phyloP scores from a whole-genome alignment of 2,113 vertebrate genomes.

The Rattus rattus region DNA sequence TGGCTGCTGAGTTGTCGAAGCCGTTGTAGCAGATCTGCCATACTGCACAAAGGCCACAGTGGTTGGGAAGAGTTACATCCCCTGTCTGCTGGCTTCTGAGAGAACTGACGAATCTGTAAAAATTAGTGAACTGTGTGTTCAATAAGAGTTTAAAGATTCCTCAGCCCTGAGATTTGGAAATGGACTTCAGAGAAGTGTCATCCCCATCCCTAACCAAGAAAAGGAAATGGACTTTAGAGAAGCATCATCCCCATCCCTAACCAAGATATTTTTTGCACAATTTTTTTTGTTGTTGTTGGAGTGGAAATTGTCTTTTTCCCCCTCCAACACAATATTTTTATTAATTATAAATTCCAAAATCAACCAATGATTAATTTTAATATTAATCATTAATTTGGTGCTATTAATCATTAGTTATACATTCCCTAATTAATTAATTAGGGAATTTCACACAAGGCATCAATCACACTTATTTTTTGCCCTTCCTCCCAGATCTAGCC shows the following conservation, averaged over 20 bases:
- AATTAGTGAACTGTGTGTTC: background rate
- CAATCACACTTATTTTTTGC: background rate
- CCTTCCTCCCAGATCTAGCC: background rate
- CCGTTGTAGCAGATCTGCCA: background rate
- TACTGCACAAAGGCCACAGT: background rate
- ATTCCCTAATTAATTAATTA: too few species aligned
- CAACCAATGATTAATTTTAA: too few species aligned
- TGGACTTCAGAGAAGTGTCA: too few species aligned
- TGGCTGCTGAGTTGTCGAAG: background rate
- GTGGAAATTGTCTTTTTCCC: background rate
- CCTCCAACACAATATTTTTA: background rate
- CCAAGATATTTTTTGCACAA: background rate
- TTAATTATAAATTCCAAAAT: background rate
- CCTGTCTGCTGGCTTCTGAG: background rate
- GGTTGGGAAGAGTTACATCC: background rate
- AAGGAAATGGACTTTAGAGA: too few species aligned
- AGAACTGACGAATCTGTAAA: background rate
- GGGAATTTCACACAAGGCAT: background rate
- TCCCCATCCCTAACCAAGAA: too few species aligned
- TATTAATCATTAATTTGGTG: too few species aligned
- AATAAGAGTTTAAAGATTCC: background rate
- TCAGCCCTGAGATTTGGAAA: background rate
- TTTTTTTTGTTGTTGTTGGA: background rate
- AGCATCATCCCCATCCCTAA: too few species aligned
- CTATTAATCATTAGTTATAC: too few species aligned